phyloP scores from a whole-genome alignment of 2,888 invertebrate genomes.

The Euphydryas editha region DNA sequence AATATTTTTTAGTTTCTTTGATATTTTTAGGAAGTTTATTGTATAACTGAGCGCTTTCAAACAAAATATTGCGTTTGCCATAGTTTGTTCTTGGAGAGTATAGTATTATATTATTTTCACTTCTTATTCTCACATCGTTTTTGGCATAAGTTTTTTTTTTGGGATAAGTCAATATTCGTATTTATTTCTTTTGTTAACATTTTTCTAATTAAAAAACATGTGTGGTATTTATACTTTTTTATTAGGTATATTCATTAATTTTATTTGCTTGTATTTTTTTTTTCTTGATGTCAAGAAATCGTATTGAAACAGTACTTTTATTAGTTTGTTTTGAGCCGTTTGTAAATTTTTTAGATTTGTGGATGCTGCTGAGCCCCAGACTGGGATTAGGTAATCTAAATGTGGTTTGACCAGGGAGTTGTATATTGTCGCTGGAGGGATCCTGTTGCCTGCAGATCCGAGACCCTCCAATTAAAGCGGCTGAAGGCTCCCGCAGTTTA shows the following conservation, averaged over 20 bases:
- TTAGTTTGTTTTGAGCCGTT: too few relatives aligned
- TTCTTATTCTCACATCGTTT: neutral
- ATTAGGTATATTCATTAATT: slow-evolving; percentile 30
- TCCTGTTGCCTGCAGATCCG: too few relatives aligned
- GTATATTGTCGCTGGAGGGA: too few relatives aligned
- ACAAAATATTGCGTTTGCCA: neutral
- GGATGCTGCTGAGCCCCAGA: slow-evolving; percentile 30
- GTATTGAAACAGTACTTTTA: slow-evolving; percentile 31
- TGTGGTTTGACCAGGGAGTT: slow-evolving; percentile 33
- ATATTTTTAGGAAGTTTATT: neutral
- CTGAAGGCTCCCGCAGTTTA: too few relatives aligned
- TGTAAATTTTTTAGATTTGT: slow-evolving; percentile 23
- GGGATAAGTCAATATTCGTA: neutral
- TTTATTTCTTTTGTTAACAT: slow-evolving; percentile 6
- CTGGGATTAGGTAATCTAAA: slow-evolving; percentile 30
- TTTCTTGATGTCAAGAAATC: slow-evolving; percentile 24
- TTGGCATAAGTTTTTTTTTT: neutral
- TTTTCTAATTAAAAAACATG: slow-evolving; percentile 27
- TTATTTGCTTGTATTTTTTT: slow-evolving; percentile 28
- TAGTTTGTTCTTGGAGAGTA: neutral
- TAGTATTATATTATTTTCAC: neutral
- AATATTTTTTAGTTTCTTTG: neutral
- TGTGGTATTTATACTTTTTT: slow-evolving; percentile 30
- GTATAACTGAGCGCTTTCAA: too few relatives aligned
- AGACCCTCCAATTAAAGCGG: too few relatives aligned